Conservation (phyloP, 2,888 invertebrate genomes). For the Malthinus seriepunctatus region DNA sequence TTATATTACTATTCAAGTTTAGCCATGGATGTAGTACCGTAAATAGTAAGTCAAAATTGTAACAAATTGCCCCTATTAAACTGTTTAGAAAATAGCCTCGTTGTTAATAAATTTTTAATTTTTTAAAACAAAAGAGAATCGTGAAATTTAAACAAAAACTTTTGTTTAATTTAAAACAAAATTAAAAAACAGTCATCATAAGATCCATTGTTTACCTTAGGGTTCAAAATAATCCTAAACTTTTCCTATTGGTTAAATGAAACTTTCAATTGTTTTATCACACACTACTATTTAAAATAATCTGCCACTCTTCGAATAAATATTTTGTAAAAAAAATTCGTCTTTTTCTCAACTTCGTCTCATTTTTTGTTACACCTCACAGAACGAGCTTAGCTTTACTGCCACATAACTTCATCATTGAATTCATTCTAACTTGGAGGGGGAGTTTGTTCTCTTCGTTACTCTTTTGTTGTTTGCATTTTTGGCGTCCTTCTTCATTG, state of each 20-base stretch:
- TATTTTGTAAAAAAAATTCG: slow-evolving; percentile 11
- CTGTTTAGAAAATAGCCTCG: too few relatives aligned
- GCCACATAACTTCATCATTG: slow-evolving; percentile 29
- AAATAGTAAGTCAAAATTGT: too few relatives aligned
- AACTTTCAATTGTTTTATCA: not conserved
- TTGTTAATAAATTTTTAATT: not conserved
- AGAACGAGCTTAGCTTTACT: slow-evolving; percentile 22
- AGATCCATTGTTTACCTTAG: slow-evolving; percentile 10
- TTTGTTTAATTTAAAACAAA: not conserved
- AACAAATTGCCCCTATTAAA: too few relatives aligned
- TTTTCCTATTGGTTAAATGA: too few relatives aligned
- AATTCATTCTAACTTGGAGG: slow-evolving; percentile 22
- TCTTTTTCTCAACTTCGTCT: slow-evolving; percentile 19
- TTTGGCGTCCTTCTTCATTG: not conserved
- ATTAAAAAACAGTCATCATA: not conserved
- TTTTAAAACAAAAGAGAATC: too few relatives aligned
- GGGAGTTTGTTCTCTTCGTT: slow-evolving; percentile 1
- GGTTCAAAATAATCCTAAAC: slow-evolving; percentile 1
- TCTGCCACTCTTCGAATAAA: too few relatives aligned
- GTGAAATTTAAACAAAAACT: not conserved
- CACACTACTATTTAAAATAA: not conserved
- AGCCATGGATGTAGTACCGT: too few relatives aligned
- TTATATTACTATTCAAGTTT: too few relatives aligned
- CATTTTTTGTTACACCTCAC: slow-evolving; percentile 25
- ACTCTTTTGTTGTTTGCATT: not conserved